Base-by-base conservation (phyloP, 2,888 invertebrate genomes). In the Anorthoa munda region DNA sequence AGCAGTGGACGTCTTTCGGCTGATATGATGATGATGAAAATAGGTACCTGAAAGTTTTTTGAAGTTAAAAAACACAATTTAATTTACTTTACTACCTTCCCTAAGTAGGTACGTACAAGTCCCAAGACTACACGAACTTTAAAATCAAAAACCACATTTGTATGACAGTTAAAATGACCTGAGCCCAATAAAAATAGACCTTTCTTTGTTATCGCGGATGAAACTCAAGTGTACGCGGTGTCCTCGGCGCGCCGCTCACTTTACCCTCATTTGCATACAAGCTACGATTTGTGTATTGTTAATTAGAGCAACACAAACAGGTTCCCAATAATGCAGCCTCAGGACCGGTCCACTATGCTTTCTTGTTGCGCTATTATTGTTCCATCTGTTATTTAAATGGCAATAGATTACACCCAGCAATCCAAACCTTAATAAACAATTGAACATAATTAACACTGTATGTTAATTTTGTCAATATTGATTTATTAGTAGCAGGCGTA, bases 241-340 rank as follows among this genome's bases (percentile, higher is more conserved):
- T 80, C 73, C 76, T 72, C 77, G 77, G 78, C 82, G 81, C 77
- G 55, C 21, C 74, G 89, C 90, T 86, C 87, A 88, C 90, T 86
- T 85, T 87, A 87, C 83, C 84, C 91, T 94, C 94, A 95, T 96
- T 95, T 95, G 93, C 95, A 96, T 96, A 95, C 95, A 96, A 94
- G 95, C 94, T 95, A 93, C 96, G 96, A 96, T 95, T 96, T 96
- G 96, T 96, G 96, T 95, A 94, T 95, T 94, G 96, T 96, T 96
- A 96, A 96, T 96, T 96, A 95, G 96, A 95, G 94, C 95, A 95
- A 93, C 91, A 91, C 87, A 93, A 95, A 95, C 96, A 93, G 95
- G 95, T 95, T 94, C 92, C 87, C 80, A 92, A 90, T 93, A 93
- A 93, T 92, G 93, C 90, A 90, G 91, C 90, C 85, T 73, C 85